Base-by-base conservation (phyloP, 2,113 vertebrate species). In the Coreoperca whiteheadi region DNA sequence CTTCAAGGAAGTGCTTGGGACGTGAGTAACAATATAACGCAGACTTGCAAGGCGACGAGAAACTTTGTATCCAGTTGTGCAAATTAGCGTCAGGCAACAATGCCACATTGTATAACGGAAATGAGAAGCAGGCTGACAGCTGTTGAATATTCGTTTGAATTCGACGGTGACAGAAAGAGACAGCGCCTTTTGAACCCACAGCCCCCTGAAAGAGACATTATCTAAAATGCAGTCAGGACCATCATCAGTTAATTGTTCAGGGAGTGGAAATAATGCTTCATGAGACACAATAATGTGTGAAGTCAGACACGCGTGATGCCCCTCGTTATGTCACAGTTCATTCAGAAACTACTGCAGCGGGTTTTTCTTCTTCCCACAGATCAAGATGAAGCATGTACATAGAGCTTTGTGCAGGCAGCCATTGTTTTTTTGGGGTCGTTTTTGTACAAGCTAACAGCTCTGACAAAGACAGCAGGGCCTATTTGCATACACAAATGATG, bases 1-100 rank as follows among this genome's bases (percentile, higher is more conserved):
- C 94, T 98, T 99, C 93, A 99, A 98, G 92, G 97, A 99, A 96
- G 97, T 98, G 88, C 96, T 99, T 82, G 98, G 98, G 81, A 99
- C 98, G 98, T 99, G 95, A 97, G 98, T 98, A 95, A 56, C 73
- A 0, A 54, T 10, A 67, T 18, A 59, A 74, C 68, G 16, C 73
- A 67, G 64, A 77, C 28, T 30, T 20, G 23, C 28, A 14, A 46
- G n/a, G 21, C 65, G 57, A 59, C 71, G 0, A 20, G 5, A 85
- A 92, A 94, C 85, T 94, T 93, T 87, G 83, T 34, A 25, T 51
- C 14, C 73, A 84, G 74, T 74, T 53, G 77, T 65, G 68, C n/a
- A 15, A 20, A 75, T 77, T 79, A 50, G 70, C 64, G 43, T 2
- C 59, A 71, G 60, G 67, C 30, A 60, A 54, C 30, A 41, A 76